Evolutionary conservation across 2,113 vertebrate genomes (phyloP), one percentile per base, ranked within the genome.

Genomic region (Meles meles): DNA sequence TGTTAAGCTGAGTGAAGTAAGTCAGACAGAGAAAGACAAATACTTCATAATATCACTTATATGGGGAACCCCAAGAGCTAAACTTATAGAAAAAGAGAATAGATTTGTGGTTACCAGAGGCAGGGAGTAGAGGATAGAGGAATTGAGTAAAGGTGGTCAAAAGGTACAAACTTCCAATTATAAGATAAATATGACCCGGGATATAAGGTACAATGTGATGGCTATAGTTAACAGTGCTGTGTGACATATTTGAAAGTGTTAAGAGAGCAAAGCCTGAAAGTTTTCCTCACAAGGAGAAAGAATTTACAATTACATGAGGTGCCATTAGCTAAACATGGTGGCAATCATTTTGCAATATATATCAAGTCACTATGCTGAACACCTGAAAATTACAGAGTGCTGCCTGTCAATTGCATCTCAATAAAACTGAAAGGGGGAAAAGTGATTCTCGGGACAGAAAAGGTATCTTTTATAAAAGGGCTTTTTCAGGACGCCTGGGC

Each of bases 61-160:
- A 67, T 20, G 2, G 27, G 0, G 34, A 91, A 91, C 37, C 17
- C 61, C 44, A 13, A 77, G 63, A 42, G 63, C 10, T 20, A 55
- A 39, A 91, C 27, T 39, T 18, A 37, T n/a, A 79, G 57, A 90
- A 49, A 85, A 90, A 85, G 6, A 85, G 47, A 37, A 69, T 27
- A 59, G 6, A 18, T 69, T 59, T 77, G 37, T 77, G 86, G 29
- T 63, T 83, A 76, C 12, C 14, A 42, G n/a, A 55, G 10, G 29
- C n/a, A 23, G 34, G 10, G 8, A 0, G 0, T 14, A 79, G n/a
- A 13, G 6, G 15, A 39, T 20, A 4, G n/a, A 21, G 23, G 10
- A 85, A 86, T 59, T 69, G 37, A 34, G 57, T 79, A 31, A 85
- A 79, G 18, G 71, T 52, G 4, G 4, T 47, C 57, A 67, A 85